Conservation (phyloP, 2,113 vertebrate species). For the Sinocyclocheilus rhinocerous region DNA sequence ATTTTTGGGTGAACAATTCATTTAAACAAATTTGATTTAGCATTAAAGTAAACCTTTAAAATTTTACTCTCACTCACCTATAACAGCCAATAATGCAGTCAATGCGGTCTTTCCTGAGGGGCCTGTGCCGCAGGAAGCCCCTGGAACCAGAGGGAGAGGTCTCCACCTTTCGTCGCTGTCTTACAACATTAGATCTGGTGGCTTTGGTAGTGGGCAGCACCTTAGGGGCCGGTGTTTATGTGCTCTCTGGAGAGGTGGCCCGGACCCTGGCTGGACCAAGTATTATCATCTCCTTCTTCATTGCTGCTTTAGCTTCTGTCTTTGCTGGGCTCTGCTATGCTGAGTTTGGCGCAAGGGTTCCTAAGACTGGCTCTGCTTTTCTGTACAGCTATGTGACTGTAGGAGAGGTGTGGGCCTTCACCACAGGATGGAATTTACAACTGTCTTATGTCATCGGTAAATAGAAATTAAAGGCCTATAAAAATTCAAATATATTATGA, state of each 20-base stretch:
- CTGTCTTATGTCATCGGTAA: constrained; percentile 86
- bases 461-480: constrained; percentile 4
- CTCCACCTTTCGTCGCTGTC: constrained; percentile 79
- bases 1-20: too few species aligned
- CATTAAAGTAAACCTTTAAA: not conserved
- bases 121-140: constrained; percentile 77
- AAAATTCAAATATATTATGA: not conserved
- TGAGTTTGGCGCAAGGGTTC: constrained; percentile 81
- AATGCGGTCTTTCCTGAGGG: constrained; percentile 63
- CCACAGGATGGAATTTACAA: constrained; percentile 86
- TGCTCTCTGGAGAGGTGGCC: constrained; percentile 87
- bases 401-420: constrained; percentile 84
- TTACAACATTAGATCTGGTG: constrained; percentile 80
- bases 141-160: constrained; percentile 64
- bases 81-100: constrained; percentile 49
- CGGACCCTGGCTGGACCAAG: constrained; percentile 78
- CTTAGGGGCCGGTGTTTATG: constrained; percentile 83
- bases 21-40: not conserved
- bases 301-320: constrained; percentile 81
- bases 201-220: constrained; percentile 86
- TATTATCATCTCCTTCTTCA: constrained; percentile 84
- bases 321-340: constrained; percentile 85
- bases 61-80: not conserved
- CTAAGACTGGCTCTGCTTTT: constrained; percentile 85
- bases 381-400: constrained; percentile 86